Evolutionary conservation across 2,888 invertebrate species (phyloP).

Genomic region (Drosophila parthenogenetica): DNA sequence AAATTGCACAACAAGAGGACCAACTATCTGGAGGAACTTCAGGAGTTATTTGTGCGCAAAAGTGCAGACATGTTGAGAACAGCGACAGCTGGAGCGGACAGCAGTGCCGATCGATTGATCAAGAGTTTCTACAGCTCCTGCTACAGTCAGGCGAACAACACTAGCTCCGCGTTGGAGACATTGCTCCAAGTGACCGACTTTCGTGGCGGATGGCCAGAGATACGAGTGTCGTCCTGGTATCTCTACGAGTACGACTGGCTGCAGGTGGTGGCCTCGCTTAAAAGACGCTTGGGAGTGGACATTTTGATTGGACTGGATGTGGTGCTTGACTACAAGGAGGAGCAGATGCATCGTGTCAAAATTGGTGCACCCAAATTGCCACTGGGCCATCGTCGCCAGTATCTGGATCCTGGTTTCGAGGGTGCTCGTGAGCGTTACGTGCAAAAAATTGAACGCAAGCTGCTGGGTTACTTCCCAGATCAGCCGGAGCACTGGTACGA

Average conservation of each 20-base stretch:
- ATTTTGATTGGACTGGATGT: slow-evolving; percentile 82
- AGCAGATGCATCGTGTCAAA: slow-evolving; percentile 76
- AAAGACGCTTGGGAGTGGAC: slow-evolving; percentile 79
- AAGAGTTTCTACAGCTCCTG: slow-evolving; percentile 81
- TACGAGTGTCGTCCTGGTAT: slow-evolving; percentile 75
- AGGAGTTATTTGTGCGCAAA: slow-evolving; percentile 76
- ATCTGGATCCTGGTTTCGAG: slow-evolving; percentile 56
- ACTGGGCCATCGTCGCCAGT: slow-evolving; percentile 65
- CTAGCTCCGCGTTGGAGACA: slow-evolving; percentile 57
- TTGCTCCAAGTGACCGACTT: slow-evolving; percentile 72
- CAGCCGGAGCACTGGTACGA: slow-evolving; percentile 70
- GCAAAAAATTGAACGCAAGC: slow-evolving; percentile 61
- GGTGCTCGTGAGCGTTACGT: slow-evolving; percentile 63
- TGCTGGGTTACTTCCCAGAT: slow-evolving; percentile 70
- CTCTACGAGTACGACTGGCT: slow-evolving; percentile 82
- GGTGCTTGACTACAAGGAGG: slow-evolving; percentile 77
- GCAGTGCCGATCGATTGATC: slow-evolving; percentile 70
- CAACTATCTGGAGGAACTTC: slow-evolving; percentile 77
- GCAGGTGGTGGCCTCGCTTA: slow-evolving; percentile 73
- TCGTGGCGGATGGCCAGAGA: slow-evolving; percentile 82
- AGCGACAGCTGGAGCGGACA: slow-evolving; percentile 55
- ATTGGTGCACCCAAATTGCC: slow-evolving; percentile 79
- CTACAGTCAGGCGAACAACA: slow-evolving; percentile 57
- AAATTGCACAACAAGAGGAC: slow-evolving; percentile 57
- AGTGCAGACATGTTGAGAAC: slow-evolving; percentile 76